Percentiles rank a stretch among this genome's conserved stretches.
Conservation (phyloP, 2,797 vertebrate species). For the Lindbergichthys nudifrons region DNA sequence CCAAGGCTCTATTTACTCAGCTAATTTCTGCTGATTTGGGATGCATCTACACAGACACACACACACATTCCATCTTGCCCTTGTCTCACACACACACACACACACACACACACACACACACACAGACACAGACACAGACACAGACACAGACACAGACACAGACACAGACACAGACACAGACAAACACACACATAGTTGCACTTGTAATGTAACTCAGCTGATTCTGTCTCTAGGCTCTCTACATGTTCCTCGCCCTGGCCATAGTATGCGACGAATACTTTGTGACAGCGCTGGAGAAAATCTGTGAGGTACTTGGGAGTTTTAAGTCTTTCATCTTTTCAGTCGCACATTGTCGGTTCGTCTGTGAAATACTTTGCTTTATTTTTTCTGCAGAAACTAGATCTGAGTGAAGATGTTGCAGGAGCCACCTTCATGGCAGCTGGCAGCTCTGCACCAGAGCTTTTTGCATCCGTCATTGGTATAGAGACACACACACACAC, state of each 20-base stretch:
- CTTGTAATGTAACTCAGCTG: conserved; percentile 1
- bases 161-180: not conserved
- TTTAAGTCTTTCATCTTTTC: not conserved
- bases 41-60: not conserved
- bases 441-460: conserved; percentile 97
- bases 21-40: conserved; percentile 40
- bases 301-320: conserved; percentile 91
- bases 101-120: no score
- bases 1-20: conserved; percentile 1
- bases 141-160: not conserved
- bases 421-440: conserved; percentile 99
- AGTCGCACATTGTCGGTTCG: rapidly evolving
- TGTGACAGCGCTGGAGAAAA: conserved; percentile 96
- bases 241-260: conserved; percentile 98
- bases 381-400: conserved; percentile 87
- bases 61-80: not conserved
- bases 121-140: no score
- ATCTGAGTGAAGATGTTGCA: conserved; percentile 96
- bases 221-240: conserved; percentile 87
- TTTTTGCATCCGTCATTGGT: conserved; percentile 98
- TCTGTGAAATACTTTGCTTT: conserved; percentile 4
- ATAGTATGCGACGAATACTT: conserved; percentile 99
- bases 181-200: not conserved
- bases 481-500: conserved; percentile 34
- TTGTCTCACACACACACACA: not conserved